Percentiles rank a stretch among this genome's conserved stretches.
phyloP scores from a whole-genome alignment of 2,888 invertebrate genomes.

The Eupithecia dodoneata region DNA sequence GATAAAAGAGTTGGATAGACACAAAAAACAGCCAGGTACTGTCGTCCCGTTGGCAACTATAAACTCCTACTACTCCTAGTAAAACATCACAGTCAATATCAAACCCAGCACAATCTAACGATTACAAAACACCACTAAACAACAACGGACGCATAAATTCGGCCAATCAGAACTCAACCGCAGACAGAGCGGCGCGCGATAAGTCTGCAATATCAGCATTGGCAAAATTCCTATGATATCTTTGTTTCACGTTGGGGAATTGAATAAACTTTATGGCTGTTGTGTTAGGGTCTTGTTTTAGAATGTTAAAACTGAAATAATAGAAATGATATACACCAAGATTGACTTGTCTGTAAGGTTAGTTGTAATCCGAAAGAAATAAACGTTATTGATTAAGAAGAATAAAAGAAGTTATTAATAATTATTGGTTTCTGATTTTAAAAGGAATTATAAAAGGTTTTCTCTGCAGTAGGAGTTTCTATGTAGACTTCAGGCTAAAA shows the following conservation, averaged over 20 bases:
- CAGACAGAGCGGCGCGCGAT: conserved; percentile 44
- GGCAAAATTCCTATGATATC: conserved; percentile 13
- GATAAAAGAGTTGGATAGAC: background rate
- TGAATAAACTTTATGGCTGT: conserved; percentile 1
- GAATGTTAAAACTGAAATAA: background rate
- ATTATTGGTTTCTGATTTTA: too few relatives aligned
- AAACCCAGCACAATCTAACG: conserved; percentile 24
- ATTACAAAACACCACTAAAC: conserved; percentile 29
- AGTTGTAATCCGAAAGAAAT: background rate
- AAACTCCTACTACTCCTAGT: background rate
- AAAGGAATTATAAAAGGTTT: background rate
- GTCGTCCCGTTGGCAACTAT: background rate
- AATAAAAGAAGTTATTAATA: too few relatives aligned
- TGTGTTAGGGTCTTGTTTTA: background rate
- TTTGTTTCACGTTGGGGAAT: conserved; percentile 1
- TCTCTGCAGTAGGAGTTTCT: background rate
- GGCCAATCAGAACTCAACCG: conserved; percentile 42
- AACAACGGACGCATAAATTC: conserved; percentile 40
- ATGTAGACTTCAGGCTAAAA: background rate
- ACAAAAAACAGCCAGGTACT: background rate
- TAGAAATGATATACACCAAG: background rate
- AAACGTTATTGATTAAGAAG: background rate
- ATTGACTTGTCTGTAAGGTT: background rate
- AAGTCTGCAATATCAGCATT: conserved; percentile 17
- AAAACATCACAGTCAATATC: background rate